These are phyloP conservation scores for Boloria euphrosyne DNA, from an alignment of 2,888 invertebrate genomes.

Conservation along the genomic window DNA sequence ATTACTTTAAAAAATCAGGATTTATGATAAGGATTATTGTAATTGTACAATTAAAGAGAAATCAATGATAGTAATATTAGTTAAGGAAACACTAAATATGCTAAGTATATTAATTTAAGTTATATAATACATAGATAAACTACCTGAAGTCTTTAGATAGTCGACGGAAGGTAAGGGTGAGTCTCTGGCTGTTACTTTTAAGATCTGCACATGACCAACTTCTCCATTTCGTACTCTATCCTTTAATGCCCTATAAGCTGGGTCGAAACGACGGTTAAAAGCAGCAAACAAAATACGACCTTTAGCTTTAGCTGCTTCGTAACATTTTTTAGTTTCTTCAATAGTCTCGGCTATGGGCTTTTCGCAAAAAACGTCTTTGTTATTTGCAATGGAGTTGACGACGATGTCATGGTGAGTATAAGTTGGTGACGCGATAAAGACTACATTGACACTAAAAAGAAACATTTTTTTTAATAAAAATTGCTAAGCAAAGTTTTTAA, in stretches of 20 bases:
- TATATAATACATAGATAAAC: conserved; percentile 8
- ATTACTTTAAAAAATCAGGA: too few relatives aligned
- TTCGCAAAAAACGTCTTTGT: conserved; percentile 86
- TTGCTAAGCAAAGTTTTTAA: not conserved
- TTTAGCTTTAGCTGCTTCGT: conserved; percentile 79
- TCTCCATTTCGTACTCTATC: conserved; percentile 79
- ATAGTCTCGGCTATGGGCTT: conserved; percentile 85
- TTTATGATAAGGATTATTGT: too few relatives aligned
- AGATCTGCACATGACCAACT: conserved; percentile 84
- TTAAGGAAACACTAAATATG: too few relatives aligned
- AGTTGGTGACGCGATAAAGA: conserved; percentile 83
- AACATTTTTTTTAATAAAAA: not conserved
- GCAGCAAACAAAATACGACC: conserved; percentile 83
- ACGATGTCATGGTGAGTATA: conserved; percentile 82
- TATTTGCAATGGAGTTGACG: conserved; percentile 72
- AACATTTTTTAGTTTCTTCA: conserved; percentile 79
- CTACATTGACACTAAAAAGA: conserved; percentile 68
- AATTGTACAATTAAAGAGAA: too few relatives aligned
- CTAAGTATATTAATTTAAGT: too few relatives aligned
- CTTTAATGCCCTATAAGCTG: conserved; percentile 77
- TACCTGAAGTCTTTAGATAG: conserved; percentile 83
- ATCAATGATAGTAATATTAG: too few relatives aligned
- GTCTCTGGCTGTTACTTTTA: conserved; percentile 85
- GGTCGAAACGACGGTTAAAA: conserved; percentile 87
- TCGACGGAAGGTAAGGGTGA: conserved; percentile 84